Percentiles rank a stretch among this genome's conserved stretches.
phyloP scores from a whole-genome alignment of 2,113 vertebrate species.

The Rhynchomys soricoides region DNA sequence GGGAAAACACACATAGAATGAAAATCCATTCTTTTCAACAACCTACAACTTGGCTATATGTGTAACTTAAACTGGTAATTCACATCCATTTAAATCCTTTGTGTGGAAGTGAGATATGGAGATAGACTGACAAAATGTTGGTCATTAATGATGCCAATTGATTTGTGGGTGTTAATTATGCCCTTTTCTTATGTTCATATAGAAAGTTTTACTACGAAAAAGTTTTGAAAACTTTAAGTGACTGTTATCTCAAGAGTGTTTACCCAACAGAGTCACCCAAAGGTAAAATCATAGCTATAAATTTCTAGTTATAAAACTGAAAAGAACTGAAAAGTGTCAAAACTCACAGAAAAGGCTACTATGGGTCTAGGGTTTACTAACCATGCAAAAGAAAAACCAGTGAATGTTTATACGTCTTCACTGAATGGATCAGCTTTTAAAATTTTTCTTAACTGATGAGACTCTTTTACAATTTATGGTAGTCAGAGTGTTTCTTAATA shows the following conservation, averaged over 20 bases:
- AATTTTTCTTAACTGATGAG: slow-evolving; percentile 12
- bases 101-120: background rate
- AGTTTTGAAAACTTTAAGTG: background rate
- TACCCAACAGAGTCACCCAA: background rate
- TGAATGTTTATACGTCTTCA: background rate
- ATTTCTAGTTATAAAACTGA: slow-evolving; percentile 25
- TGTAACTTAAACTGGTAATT: background rate
- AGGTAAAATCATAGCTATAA: background rate
- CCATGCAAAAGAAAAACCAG: background rate
- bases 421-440: background rate
- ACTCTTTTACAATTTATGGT: background rate
- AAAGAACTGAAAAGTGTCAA: background rate
- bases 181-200: background rate
- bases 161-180: background rate
- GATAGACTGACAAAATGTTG: background rate
- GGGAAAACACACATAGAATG: background rate
- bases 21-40: slow-evolving; percentile 23
- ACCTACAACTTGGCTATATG: background rate
- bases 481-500: background rate
- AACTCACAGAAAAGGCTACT: slow-evolving; percentile 12
- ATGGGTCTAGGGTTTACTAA: background rate
- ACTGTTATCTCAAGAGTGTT: background rate
- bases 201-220: background rate
- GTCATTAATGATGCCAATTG: background rate
- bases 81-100: background rate